Base-by-base conservation (phyloP, 2,113 vertebrate species). In the Notothenia coriiceps region DNA sequence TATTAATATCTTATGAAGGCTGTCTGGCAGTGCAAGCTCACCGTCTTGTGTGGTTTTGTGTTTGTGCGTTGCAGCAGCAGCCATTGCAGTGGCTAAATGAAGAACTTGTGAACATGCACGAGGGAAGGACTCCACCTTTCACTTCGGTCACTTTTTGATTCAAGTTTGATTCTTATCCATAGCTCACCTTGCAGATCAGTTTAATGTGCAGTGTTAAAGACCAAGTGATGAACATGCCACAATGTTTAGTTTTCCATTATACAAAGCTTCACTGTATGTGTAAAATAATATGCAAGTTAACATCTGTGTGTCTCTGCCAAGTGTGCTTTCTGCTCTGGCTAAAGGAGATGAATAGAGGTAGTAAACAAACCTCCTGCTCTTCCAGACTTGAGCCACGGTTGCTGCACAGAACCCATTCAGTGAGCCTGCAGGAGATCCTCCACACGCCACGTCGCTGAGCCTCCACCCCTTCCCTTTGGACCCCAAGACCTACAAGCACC, bases 1-100 rank as follows among this genome's bases (percentile, higher is more conserved):
- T 93, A 94, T 92, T 93, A 93, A 93, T 93, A 94, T 92, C 89
- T 91, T 84, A 93, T 94, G 91, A 94, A 87, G 84, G 87, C 80
- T 90, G 89, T 87, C 89, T 93, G 91, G 86, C 85, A 80, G 79
- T 15, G 84, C 68, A 10, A 83, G 89, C 87, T 93, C 78, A 93
- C 87, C 83, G 74, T 84, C 87, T 88, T 91, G 86, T 90, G 89
- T 91, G 87, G 70, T 80, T 91, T 63, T 90, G 83, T 91, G 89
- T 87, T 90, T 92, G 82, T 91, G 69, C 54, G 75, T 93, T 91
- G 79, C 90, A 94, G 90, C 84, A 70, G 72, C 75, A 70, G 87
- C 85, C 70, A 65, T 85, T 61, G 71, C 82, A 64, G 78, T 33
- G 82, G 72, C 90, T 87, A 63, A 85, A 92, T 88, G 91, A 92